Evolutionary conservation across 2,888 invertebrate species (phyloP), one percentile per base, ranked within the genome.

Genomic region (Cryptus armator): DNA sequence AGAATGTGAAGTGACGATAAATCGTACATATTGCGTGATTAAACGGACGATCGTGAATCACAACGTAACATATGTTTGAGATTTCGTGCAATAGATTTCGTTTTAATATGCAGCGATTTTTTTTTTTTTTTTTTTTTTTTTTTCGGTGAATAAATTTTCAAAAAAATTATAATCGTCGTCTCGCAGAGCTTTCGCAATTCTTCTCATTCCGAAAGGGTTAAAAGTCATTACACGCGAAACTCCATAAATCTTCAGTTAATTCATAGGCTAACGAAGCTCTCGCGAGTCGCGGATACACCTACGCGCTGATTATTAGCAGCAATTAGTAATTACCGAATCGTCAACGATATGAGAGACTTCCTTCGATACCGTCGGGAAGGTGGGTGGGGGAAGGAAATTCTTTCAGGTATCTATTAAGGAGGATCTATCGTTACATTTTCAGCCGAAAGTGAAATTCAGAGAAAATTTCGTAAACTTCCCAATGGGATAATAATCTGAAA

Each of bases 241-340:
- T 76, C 43, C 44, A 66, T 67, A 62, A 83, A 83, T 74, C 68
- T 59, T 83, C 78, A 2, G 48, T 74, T 68, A 74, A 67, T 72
- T 48, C 29, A 14, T 62, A 68, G 48, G 19, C 48, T 76, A 53
- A 70, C 70, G 44, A 77, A 76, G 71, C 66, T 9, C 71, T 77
- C 66, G 44, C 29, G 51, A 44, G 16, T 51, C 53, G 53, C 70
- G 64, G 71, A 82, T 71, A 46, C 77, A 71, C 82, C 71, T 37
- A 82, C 82, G 76, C 67, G 3, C 44, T 48, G 43, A 43, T 24
- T 66, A 59, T 37, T 29, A 82, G 66, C 32, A 82, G 67, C 82
- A 83, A 83, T 83, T 83, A 72, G 67, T 72, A 72, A 83, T 83
- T 74, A 72, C 29, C 43, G 72, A 71, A 71, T 71, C 53, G 66